Conservation (phyloP, 2,113 vertebrate species). For the Atherinomorus stipes region DNA sequence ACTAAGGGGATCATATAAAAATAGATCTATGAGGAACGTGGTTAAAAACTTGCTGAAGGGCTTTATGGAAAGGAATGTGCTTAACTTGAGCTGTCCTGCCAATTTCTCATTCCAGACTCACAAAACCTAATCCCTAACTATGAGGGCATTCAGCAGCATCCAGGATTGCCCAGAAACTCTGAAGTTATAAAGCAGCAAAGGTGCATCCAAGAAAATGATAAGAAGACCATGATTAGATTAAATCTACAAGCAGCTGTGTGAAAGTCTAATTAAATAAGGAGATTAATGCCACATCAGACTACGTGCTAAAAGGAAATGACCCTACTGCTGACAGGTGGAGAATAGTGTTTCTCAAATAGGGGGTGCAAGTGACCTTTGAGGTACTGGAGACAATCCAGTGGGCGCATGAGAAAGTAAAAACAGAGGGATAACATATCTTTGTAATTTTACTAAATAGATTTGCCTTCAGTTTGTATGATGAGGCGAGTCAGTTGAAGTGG, state of each 20-base stretch:
- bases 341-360: too few species aligned
- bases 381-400: too few species aligned
- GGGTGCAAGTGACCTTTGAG: too few species aligned
- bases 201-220: slow-evolving; percentile 62
- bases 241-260: too few species aligned
- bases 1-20: not conserved
- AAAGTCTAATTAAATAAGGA: too few species aligned
- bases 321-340: not conserved
- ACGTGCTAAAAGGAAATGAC: not conserved
- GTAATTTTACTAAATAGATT: too few species aligned
- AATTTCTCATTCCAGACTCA: slow-evolving; percentile 24
- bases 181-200: slow-evolving; percentile 62
- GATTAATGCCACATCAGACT: slow-evolving; percentile 2
- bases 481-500: too few species aligned
- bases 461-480: too few species aligned
- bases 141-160: slow-evolving; percentile 36
- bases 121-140: slow-evolving; percentile 55
- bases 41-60: slow-evolving; percentile 2
- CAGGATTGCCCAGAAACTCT: slow-evolving; percentile 45
- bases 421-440: too few species aligned
- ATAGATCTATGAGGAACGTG: not conserved
- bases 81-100: slow-evolving; percentile 19
- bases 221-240: slow-evolving; percentile 33
- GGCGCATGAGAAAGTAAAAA: too few species aligned
- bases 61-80: slow-evolving; percentile 47